Percentiles rank a stretch among this genome's conserved stretches.
phyloP scores from a whole-genome alignment of 2,113 vertebrate genomes.

The Hippocampus comes region DNA sequence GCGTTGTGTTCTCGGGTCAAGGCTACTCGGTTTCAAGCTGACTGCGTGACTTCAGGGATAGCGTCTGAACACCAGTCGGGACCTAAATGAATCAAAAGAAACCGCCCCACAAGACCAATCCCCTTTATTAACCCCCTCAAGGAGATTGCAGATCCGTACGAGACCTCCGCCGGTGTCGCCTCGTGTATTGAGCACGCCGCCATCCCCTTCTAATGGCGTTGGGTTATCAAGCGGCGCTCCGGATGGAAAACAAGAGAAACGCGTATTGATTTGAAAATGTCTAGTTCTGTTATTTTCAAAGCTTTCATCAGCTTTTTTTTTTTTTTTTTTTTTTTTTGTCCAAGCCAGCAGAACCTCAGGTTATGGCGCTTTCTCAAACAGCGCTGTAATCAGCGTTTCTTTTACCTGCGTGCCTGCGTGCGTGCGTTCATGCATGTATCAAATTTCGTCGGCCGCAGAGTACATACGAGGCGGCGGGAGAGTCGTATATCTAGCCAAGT shows the following conservation, averaged over 20 bases:
- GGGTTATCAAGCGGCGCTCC: conserved; percentile 64
- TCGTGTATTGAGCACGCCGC: conserved; percentile 28
- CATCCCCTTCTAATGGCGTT: conserved; percentile 46
- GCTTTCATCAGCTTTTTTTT: conserved; percentile 51
- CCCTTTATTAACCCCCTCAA: conserved; percentile 62
- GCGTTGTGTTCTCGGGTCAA: conserved; percentile 33
- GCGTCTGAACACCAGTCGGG: conserved; percentile 47
- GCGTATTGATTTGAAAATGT: conserved; percentile 69
- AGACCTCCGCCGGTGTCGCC: conserved; percentile 40
- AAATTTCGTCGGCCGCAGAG: conserved; percentile 55
- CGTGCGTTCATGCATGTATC: conserved; percentile 46
- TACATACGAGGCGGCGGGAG: conserved; percentile 55
- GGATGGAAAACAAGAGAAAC: conserved; percentile 43
- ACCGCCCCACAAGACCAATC: conserved; percentile 52
- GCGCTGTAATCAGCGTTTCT: conserved; percentile 34
- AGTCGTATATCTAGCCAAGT: conserved; percentile 68
- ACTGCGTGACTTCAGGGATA: conserved; percentile 50
- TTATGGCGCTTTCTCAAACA: conserved; percentile 52
- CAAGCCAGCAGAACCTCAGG: conserved; percentile 38
- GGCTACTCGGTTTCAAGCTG: conserved; percentile 39
- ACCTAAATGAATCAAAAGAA: conserved; percentile 63
- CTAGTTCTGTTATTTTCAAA: conserved; percentile 65
- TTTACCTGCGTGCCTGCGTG: conserved; percentile 10
- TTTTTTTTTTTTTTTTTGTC: conserved; percentile 24
- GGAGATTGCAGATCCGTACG: conserved; percentile 14